Percentiles rank a stretch among this genome's conserved stretches.
Evolutionary conservation across 2,113 vertebrate genomes (phyloP).

Genomic region (Myotis yumanensis): DNA sequence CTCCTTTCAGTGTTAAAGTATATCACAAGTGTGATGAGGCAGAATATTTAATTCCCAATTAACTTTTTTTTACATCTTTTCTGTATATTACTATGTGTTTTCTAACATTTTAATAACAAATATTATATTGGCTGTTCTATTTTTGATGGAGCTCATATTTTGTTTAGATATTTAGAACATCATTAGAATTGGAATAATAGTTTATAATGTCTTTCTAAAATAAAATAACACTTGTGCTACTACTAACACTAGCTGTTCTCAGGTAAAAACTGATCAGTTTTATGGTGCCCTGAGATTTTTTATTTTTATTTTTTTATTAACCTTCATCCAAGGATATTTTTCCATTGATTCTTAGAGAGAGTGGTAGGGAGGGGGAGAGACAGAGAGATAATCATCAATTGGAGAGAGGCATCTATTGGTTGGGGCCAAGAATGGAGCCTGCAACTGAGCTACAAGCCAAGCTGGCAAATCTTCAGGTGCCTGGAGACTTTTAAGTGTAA

Average conservation of each 20-base stretch:
- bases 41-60: conserved; percentile 26
- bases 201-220: conserved; percentile 8
- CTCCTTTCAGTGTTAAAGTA: conserved; percentile 14
- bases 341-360: too few species aligned
- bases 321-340: too few species aligned
- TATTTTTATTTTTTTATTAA: not conserved
- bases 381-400: too few species aligned
- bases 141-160: conserved; percentile 41
- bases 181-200: conserved; percentile 26
- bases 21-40: not conserved
- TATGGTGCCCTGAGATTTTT: conserved; percentile 16
- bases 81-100: not conserved
- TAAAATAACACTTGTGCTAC: not conserved
- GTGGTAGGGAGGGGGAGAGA: too few species aligned
- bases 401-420: too few species aligned
- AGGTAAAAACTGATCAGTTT: conserved; percentile 13
- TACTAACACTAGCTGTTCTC: not conserved
- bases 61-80: conserved; percentile 2
- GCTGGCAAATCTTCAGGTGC: too few species aligned
- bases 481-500: not conserved
- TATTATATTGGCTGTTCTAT: not conserved
- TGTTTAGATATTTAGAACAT: conserved; percentile 45
- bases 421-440: too few species aligned
- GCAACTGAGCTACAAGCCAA: too few species aligned
- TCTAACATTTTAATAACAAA: conserved; percentile 28